Percentiles rank a stretch among this genome's conserved stretches.
Evolutionary conservation across 2,888 invertebrate species (phyloP).

Genomic region (Falcaria lacertinaria): DNA sequence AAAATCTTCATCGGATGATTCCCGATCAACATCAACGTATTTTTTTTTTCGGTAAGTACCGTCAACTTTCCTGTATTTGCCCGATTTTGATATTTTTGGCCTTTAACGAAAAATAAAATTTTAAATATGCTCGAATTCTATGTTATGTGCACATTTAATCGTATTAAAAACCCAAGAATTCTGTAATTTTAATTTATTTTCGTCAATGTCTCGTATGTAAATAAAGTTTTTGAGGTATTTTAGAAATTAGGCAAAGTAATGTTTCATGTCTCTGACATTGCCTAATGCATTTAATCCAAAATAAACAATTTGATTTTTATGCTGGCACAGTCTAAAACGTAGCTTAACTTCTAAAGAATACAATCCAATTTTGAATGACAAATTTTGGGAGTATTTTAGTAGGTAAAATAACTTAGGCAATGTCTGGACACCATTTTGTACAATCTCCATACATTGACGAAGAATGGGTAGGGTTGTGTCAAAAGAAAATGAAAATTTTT

Average conservation of each 20-base stretch:
- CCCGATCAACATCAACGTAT: no score
- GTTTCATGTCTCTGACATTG: conserved; percentile 2
- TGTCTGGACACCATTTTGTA: not conserved
- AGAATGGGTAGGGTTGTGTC: conserved; percentile 6
- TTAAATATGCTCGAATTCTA: no score
- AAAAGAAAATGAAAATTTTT: conserved; percentile 2
- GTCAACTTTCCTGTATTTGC: not conserved
- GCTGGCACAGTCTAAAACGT: not conserved
- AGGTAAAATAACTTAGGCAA: conserved; percentile 1
- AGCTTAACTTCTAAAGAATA: conserved; percentile 3
- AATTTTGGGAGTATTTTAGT: conserved; percentile 4
- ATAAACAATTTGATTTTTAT: conserved; percentile 1
- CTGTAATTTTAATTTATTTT: no score
- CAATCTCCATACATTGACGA: conserved; percentile 5
- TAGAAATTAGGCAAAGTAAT: conserved; percentile 4
- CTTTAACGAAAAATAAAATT: no score
- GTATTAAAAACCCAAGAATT: no score
- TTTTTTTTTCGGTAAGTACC: no score
- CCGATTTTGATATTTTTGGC: no score
- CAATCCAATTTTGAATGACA: conserved; percentile 2
- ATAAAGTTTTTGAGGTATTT: conserved; percentile 3
- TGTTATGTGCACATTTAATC: no score
- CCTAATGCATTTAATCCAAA: conserved; percentile 4
- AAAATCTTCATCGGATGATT: no score
- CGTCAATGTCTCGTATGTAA: not conserved